Percentiles rank a stretch among this genome's conserved stretches.
Evolutionary conservation across 2,113 vertebrate genomes (phyloP).

Genomic region (Canis aureus): DNA sequence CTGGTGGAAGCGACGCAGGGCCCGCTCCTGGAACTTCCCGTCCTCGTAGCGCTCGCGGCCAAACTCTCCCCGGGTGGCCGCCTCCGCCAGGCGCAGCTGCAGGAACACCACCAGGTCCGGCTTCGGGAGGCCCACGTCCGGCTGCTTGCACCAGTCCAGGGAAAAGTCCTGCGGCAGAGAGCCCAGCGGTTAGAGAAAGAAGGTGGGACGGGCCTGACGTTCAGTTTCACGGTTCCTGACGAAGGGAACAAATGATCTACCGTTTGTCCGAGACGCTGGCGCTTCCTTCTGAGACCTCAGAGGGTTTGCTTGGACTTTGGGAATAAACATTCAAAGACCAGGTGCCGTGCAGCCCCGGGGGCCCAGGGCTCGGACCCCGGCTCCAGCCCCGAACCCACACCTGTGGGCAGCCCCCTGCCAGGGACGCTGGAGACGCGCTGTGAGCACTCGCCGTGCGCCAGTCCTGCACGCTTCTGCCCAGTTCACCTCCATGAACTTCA

Average conservation of each 20-base stretch:
- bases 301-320: background rate
- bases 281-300: background rate
- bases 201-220: background rate
- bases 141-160: constrained; percentile 95
- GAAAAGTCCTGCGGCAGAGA: constrained; percentile 90
- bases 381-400: no score
- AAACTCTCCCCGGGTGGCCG: constrained; percentile 90
- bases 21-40: constrained; percentile 90
- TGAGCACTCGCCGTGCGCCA: no score
- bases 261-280: no score
- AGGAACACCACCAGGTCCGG: constrained; percentile 97
- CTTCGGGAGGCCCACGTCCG: constrained; percentile 95
- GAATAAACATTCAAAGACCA: background rate
- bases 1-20: constrained; percentile 89
- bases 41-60: constrained; percentile 94
- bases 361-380: no score
- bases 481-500: no score
- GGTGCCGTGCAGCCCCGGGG: no score
- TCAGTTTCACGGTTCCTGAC: background rate
- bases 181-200: background rate
- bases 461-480: background rate
- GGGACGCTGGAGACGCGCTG: no score
- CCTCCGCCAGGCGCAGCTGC: constrained; percentile 87
- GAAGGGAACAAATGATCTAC: accelerated
- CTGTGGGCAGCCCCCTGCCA: no score